A percentile compares a stretch with the other conserved stretches of the same genome.
These are phyloP conservation scores for Uropsilus gracilis DNA, from an alignment of 2,113 vertebrate species.

Conservation along the genomic window DNA sequence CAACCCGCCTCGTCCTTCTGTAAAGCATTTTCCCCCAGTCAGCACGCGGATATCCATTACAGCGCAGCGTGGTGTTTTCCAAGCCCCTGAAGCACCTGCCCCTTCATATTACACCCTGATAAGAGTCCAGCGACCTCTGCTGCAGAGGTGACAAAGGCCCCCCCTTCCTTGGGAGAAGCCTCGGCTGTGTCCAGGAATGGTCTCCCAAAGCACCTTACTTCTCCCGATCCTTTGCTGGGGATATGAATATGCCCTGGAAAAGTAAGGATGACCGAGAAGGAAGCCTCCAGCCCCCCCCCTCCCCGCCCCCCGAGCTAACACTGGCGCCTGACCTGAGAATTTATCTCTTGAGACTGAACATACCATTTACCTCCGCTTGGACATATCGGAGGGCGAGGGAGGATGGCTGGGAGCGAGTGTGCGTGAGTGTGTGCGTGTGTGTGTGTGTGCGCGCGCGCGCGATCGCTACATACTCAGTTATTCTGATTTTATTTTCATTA, in stretches of 20 bases:
- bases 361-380: constrained; percentile 15
- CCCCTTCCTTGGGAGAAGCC: neutral
- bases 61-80: neutral
- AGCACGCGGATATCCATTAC: neutral
- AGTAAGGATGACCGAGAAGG: neutral
- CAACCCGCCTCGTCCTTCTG: neutral
- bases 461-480: neutral
- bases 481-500: neutral
- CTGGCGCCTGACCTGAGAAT: neutral
- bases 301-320: neutral
- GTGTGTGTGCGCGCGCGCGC: neutral
- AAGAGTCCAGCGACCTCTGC: neutral
- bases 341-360: neutral
- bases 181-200: neutral
- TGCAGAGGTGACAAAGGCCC: neutral
- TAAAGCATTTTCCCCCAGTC: neutral
- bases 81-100: neutral
- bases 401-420: neutral
- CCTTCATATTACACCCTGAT: neutral
- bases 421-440: neutral
- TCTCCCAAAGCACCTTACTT: neutral
- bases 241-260: neutral
- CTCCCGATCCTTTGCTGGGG: neutral
- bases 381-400: neutral
- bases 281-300: neutral